Evolutionary conservation across 2,888 invertebrate genomes (phyloP), one percentile per base, ranked within the genome.

Genomic region (Dicyrtomina minuta): DNA sequence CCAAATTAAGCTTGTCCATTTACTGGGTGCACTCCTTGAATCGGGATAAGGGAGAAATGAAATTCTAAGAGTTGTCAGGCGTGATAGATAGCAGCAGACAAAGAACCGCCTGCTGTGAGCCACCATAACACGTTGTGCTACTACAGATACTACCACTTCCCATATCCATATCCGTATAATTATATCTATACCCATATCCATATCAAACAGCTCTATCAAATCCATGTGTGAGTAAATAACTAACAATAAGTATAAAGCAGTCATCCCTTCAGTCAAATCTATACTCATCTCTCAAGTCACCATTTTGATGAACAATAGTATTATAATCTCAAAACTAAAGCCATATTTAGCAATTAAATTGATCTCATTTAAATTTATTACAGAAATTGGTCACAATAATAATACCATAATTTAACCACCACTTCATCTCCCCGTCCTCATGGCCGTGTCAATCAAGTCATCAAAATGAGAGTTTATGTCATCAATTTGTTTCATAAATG

Each of bases 1-100:
- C 44, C 60, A 60, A 60, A 60, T 44, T 43, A 44, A 59, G 33
- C 17, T 20, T 26, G 55, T 55, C 55, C 55, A 55, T 55, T 55
- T 55, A 55, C 55, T 26, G 26, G 27, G 55, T 27, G 55, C 55
- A 55, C 55, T 55, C 26, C 22, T 17, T 51, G 5, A 55, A 12
- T 33, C 33, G 33, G 27, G 27, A 55, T 26, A 24, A 53, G 51
- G 22, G 13, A 22, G 51, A 55, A 55, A 55, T 55, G 26, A 55
- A 55, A 26, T 26, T 22, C 46, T 55, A 55, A 55, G 55, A 55
- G 55, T 55, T 55, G 55, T 55, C 55, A 55, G 55, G 55, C 55
- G 55, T 27, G 55, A 55, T 55, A 55, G 55, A 55, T 26, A 55
- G 26, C 27, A 26, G 55, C 4, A 55, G 26, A 55, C 22, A 55